These are phyloP conservation scores for Laterallus jamaicensis DNA, from an alignment of 2,113 vertebrate species.

Conservation along the genomic window DNA sequence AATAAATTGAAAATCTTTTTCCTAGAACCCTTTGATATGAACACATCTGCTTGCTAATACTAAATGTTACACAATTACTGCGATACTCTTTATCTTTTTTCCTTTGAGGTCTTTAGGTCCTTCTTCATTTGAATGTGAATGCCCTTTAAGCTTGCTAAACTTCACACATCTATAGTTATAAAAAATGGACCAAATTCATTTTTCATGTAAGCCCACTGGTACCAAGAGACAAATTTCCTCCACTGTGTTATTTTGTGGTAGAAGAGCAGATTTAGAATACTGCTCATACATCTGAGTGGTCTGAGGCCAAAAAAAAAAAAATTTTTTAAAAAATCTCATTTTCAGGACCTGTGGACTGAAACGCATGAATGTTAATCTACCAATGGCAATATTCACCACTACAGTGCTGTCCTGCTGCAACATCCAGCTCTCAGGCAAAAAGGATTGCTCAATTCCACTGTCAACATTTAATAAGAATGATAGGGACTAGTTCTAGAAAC, in stretches of 20 bases:
- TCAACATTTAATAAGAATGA: not conserved
- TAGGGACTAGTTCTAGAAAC: not conserved
- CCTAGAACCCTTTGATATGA: not conserved
- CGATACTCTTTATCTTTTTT: not conserved
- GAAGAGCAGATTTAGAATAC: constrained; percentile 25
- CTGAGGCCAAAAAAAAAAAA: not conserved
- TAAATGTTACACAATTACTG: not conserved
- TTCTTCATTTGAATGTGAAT: constrained; percentile 9
- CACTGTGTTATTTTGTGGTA: constrained; percentile 23
- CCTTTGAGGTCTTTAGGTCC: not conserved
- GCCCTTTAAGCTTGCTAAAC: constrained; percentile 12
- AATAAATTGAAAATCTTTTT: not conserved
- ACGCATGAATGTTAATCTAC: not conserved
- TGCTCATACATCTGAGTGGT: constrained; percentile 40
- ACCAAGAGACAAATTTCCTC: constrained; percentile 38
- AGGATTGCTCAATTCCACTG: not conserved
- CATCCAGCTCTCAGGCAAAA: constrained; percentile 27
- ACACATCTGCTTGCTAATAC: not conserved
- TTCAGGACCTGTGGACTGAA: constrained; percentile 60
- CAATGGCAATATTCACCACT: not conserved
- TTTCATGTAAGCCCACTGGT: not conserved
- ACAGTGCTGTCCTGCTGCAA: not conserved
- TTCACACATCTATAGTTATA: not conserved
- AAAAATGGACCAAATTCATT: constrained; percentile 25
- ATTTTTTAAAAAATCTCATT: constrained; percentile 19